Percentiles rank a stretch among this genome's conserved stretches.
phyloP scores from a whole-genome alignment of 2,113 vertebrate genomes.

The Monarcha castaneiventris region DNA sequence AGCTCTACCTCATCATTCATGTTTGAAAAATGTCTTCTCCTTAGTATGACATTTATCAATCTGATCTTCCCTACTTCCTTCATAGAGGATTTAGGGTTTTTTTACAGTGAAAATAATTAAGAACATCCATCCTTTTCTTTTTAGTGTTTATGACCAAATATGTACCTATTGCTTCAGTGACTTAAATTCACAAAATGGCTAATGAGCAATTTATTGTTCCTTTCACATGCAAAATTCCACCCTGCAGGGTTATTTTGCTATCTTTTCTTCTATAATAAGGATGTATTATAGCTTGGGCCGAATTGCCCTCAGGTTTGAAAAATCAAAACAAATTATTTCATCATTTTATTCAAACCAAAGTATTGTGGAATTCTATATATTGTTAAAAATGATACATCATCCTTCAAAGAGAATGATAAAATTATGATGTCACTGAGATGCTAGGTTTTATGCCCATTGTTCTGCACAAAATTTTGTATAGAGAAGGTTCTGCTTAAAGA shows the following conservation, averaged over 20 bases:
- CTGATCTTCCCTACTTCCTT: not conserved
- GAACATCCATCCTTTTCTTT: not conserved
- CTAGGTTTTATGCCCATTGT: not conserved
- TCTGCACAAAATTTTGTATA: not conserved
- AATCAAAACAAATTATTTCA: not conserved
- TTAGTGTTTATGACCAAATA: not conserved
- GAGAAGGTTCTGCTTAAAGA: not conserved
- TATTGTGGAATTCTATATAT: not conserved
- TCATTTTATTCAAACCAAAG: not conserved
- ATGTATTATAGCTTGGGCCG: not conserved
- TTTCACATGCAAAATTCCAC: not conserved
- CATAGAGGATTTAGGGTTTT: not conserved
- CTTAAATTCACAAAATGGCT: not conserved
- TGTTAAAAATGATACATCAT: not conserved
- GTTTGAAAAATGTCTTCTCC: not conserved
- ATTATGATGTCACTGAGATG: not conserved
- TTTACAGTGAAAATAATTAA: not conserved
- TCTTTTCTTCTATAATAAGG: not conserved
- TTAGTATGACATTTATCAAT: not conserved
- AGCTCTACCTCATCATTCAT: not conserved
- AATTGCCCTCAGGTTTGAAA: not conserved
- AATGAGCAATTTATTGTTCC: not conserved
- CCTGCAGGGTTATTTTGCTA: not conserved
- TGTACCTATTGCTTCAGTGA: not conserved
- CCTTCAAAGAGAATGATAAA: not conserved